Evolutionary conservation across 2,888 invertebrate species (phyloP), one percentile per base, ranked within the genome.

Genomic region (Dolichopus griseipennis): DNA sequence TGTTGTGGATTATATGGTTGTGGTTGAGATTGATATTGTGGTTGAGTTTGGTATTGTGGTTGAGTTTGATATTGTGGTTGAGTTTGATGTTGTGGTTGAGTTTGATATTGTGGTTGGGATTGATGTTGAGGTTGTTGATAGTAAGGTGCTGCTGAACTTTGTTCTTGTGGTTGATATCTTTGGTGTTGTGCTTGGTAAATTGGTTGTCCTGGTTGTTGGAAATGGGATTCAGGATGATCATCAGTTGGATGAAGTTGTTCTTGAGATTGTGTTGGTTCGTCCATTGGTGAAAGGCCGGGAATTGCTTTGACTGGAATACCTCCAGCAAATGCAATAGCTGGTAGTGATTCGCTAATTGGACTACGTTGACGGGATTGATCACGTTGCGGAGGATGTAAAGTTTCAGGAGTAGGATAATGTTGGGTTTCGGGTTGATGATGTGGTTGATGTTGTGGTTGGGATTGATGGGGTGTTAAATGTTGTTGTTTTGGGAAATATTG

Each of bases 311-410:
- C 21, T 37, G 67, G 65, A 64, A 72, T 66, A 65, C 72, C 70
- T 66, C 73, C 70, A 67, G 73, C 65, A 68, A 72, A 71, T 66
- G 72, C 68, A 68, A 71, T 69, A 22, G 72, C 72, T 52, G 52
- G 52, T 18, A 6, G 12, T n/a, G 52, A 52, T 52, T 52, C 18
- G 18, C 15, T 52, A 12, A 52, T 52, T 52, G 52, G 52, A 18
- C 15, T 18, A 18, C 67, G 70, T 66, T 70, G 69, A 62, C 66
- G 66, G 64, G 72, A 72, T 69, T 74, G 70, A 65, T 73, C 72
- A 65, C 73, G 72, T 41, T 72, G 72, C 65, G 73, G 6, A 22
- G 62, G 66, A 68, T 65, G 43, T 6, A 52, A 0, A 43, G 61
- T 64, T 61, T 52, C 21, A 41, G 34, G n/a, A 15, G 64, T 3